These are phyloP conservation scores for Pteria penguin DNA, from an alignment of 2,888 invertebrate species.

Conservation along the genomic window DNA sequence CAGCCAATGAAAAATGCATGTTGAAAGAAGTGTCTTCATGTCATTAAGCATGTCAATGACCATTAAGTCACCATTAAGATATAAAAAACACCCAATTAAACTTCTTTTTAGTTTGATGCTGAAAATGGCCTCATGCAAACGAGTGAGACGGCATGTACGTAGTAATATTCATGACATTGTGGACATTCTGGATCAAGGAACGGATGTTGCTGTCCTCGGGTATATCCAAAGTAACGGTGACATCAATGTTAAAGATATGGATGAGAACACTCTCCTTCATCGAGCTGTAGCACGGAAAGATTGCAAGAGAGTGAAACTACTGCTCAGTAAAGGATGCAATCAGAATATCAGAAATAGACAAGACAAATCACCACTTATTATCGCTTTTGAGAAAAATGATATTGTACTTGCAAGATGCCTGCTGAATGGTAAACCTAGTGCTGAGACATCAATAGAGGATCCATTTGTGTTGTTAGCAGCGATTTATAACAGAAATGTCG, in stretches of 20 bases:
- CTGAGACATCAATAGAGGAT: neutral
- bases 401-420: neutral
- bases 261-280: conserved; percentile 6
- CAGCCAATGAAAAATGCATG: no score
- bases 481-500: neutral
- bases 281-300: conserved; percentile 1
- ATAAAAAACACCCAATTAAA: no score
- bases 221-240: conserved; percentile 18
- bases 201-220: neutral
- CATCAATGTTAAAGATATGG: conserved; percentile 6
- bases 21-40: no score
- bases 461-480: neutral
- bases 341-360: conserved; percentile 7
- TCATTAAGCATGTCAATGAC: no score
- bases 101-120: no score
- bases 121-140: neutral
- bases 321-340: neutral
- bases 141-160: neutral
- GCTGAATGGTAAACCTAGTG: neutral
- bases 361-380: neutral
- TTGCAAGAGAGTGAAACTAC: neutral
- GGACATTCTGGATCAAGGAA: conserved; percentile 5
- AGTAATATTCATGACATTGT: conserved; percentile 21
- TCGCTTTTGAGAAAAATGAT: neutral
- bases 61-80: no score